Evolutionary conservation across 2,888 invertebrate species (phyloP), one percentile per base, ranked within the genome.

Genomic region (Dione juno): DNA sequence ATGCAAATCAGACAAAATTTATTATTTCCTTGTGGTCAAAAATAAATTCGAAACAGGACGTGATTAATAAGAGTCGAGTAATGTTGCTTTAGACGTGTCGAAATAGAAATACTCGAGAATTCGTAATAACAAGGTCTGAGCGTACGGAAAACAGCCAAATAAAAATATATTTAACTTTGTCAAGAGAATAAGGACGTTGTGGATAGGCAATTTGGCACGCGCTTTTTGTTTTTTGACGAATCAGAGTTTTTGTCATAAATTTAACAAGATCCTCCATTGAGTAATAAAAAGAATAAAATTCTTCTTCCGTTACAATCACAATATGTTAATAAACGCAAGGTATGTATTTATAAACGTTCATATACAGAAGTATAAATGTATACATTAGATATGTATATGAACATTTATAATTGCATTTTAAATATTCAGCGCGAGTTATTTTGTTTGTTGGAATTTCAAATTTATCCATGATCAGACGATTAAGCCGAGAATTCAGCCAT

Each of bases 1-100:
- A 91, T 90, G 90, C 87, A 92, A 92, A 92, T 92, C 87, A 89
- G 83, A 80, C 67, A 80, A 86, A 88, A 90, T 88, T 89, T 89
- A 90, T 90, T 88, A 88, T 90, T 85, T 87, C 87, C 83, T 84
- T 75, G 87, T 83, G 87, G 87, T 87, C 84, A 80, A 80, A 83
- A 85, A 86, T 78, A 82, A 80, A 81, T 72, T 67, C 73, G 77
- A 77, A 77, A 74, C 84, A 85, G 84, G 82, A 84, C 84, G 84
- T 84, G 86, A 88, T 89, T 90, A 88, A 88, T 88, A 88, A 83
- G 82, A 83, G 79, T 78, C 76, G 67, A 74, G 74, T 72, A 73
- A 71, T 73, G 75, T 80, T 80, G 80, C 70, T 67, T 75, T 74
- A 71, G 70, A 74, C 72, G 69, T 76, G 74, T 73, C 73, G 72